Base-by-base conservation (phyloP, 2,888 invertebrate species). In the Hirtodrosophila alboralis region DNA sequence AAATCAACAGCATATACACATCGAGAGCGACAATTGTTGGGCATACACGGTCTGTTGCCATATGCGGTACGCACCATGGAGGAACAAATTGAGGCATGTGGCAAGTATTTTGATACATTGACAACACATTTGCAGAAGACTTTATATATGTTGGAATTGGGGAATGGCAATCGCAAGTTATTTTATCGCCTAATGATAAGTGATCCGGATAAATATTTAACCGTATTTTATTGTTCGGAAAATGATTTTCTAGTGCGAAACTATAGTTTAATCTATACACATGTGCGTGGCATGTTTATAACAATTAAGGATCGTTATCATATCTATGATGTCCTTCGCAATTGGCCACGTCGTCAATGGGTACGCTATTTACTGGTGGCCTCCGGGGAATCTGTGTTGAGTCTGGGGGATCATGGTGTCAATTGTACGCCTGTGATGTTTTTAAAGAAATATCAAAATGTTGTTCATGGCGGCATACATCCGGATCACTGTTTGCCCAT, bases 291-390 rank as follows among this genome's bases (percentile, higher is more conserved):
- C 6, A 8, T 81, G 40, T 78, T 21, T 4, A 12, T 81, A 0
- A 69, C 51, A 13, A 60, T 65, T 6, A 83, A 67, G 52, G 81
- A 81, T 41, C 59, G 64, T 0, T 79, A 84, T 0, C 79, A 81
- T 7, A 9, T 81, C 0, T 45, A 51, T 4, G 26, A 78, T 0
- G 18, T 69, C 6, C 41, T 81, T 0, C 9, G 14, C 16, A 83
- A 85, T 8, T 87, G 64, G 64, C 86, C 86, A 1, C 1, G 8
- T 0, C 43, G 38, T 0, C 3, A 9, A 0, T 12, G 3, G 0
- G 45, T 68, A 0, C 76, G 73, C n/a, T 67, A 59, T 5, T 2
- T 83, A 8, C 7, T 69, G 6, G 73, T 83, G 1, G 70, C 60
- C 36, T 73, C 63, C 14, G 81, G 81, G 0, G 64, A 48, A 0